Percentiles rank a stretch among this genome's conserved stretches.
These are phyloP conservation scores for Tetrapedia diversipes DNA, from an alignment of 2,888 invertebrate species.

Conservation along the genomic window DNA sequence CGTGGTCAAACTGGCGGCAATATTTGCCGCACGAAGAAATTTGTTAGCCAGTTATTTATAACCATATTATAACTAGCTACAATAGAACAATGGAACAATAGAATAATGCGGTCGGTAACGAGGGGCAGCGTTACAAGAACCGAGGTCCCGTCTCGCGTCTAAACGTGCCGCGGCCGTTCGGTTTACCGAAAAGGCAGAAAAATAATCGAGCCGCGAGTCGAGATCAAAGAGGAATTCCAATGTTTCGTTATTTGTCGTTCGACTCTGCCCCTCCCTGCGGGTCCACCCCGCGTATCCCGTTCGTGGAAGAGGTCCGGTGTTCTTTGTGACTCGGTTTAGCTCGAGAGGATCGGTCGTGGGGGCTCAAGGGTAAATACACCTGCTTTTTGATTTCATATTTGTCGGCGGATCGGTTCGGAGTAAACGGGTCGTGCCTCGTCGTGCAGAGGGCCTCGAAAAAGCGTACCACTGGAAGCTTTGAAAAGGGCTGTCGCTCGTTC, in stretches of 20 bases:
- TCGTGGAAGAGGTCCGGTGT: slow-evolving; percentile 27
- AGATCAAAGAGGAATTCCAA: slow-evolving; percentile 33
- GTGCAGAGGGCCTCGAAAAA: not conserved
- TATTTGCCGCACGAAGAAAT: slow-evolving; percentile 39
- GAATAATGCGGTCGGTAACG: slow-evolving; percentile 44
- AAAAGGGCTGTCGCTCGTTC: slow-evolving; percentile 12
- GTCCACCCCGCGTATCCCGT: slow-evolving; percentile 7
- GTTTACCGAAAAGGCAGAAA: slow-evolving; percentile 31
- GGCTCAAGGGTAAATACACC: slow-evolving; percentile 42
- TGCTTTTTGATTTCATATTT: slow-evolving; percentile 44
- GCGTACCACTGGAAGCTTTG: not conserved
- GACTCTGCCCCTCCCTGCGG: not conserved
- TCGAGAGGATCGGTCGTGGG: slow-evolving; percentile 25
- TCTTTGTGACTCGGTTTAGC: slow-evolving; percentile 25
- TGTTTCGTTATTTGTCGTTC: slow-evolving; percentile 40
- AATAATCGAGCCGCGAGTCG: slow-evolving; percentile 5
- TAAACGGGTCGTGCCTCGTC: not conserved
- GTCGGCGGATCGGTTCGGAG: slow-evolving; percentile 16
- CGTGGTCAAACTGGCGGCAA: slow-evolving; percentile 26
- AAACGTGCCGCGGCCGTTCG: not conserved
- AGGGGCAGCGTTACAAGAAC: slow-evolving; percentile 27
- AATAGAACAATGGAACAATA: slow-evolving; percentile 59
- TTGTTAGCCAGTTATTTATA: slow-evolving; percentile 48
- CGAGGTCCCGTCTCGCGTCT: not conserved
- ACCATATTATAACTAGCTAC: slow-evolving; percentile 38